These are phyloP conservation scores for Rhagoletis pomonella DNA, from an alignment of 1,140 invertebrate species.

Conservation along the genomic window DNA sequence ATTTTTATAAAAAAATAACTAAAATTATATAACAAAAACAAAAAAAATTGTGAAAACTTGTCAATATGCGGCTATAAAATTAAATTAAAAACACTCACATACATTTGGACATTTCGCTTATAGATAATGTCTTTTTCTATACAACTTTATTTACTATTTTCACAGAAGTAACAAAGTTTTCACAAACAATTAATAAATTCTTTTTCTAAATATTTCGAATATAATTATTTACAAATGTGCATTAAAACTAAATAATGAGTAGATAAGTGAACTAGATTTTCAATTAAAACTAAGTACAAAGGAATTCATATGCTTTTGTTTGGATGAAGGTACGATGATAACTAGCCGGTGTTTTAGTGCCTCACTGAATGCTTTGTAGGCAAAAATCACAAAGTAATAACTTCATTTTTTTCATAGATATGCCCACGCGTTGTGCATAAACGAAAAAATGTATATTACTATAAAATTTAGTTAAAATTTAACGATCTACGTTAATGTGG, in stretches of 20 bases:
- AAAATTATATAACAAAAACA: too few relatives aligned
- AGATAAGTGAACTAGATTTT: slow-evolving; percentile 35
- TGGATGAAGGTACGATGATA: slow-evolving; percentile 33
- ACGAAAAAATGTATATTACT: slow-evolving; percentile 6
- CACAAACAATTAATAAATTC: slow-evolving; percentile 11
- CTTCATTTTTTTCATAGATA: slow-evolving; percentile 32
- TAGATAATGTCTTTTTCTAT: slow-evolving; percentile 23
- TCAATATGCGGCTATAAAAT: not conserved
- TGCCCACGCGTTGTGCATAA: slow-evolving; percentile 13
- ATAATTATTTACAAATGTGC: slow-evolving; percentile 42
- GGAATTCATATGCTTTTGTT: not conserved
- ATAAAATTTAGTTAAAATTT: not conserved
- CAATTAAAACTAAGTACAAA: slow-evolving; percentile 32
- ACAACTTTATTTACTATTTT: slow-evolving; percentile 35
- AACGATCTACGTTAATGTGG: slow-evolving; percentile 50
- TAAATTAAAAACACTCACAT: not conserved
- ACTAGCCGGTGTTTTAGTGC: slow-evolving; percentile 2
- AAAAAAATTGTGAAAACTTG: too few relatives aligned
- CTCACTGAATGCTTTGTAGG: slow-evolving; percentile 8
- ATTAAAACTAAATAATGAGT: slow-evolving; percentile 44
- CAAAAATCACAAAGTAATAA: slow-evolving; percentile 41
- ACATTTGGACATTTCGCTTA: slow-evolving; percentile 36
- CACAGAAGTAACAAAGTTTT: slow-evolving; percentile 31
- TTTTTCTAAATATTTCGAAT: slow-evolving; percentile 42
- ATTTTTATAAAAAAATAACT: too few relatives aligned